phyloP scores from a whole-genome alignment of 2,113 vertebrate genomes.

The Myotis lucifugus region DNA sequence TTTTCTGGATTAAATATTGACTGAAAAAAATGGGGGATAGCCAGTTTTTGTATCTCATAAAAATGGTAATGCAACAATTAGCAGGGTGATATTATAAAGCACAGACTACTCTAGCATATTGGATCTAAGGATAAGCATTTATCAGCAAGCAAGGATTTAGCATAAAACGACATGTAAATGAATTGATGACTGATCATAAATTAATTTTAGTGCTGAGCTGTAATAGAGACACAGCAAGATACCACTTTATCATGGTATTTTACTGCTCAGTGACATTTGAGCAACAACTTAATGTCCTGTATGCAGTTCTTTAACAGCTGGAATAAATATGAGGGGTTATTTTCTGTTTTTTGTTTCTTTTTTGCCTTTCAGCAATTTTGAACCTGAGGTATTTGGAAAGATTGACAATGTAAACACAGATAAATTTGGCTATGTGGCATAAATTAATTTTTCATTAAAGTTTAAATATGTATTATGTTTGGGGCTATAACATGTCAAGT shows the following conservation, averaged over 20 bases:
- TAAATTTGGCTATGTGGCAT: conserved; percentile 84
- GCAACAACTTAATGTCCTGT: conserved; percentile 86
- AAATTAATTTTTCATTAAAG: conserved; percentile 87
- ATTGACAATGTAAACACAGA: conserved; percentile 81
- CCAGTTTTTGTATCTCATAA: conserved; percentile 90
- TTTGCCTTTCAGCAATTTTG: conserved; percentile 82
- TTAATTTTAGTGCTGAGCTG: conserved; percentile 94
- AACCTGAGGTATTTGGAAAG: conserved; percentile 74
- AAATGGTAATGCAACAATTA: conserved; percentile 91
- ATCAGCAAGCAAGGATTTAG: conserved; percentile 92
- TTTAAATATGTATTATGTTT: conserved; percentile 80
- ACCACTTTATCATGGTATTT: conserved; percentile 88
- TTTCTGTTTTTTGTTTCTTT: conserved; percentile 62
- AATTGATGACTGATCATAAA: conserved; percentile 94
- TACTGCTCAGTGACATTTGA: conserved; percentile 87
- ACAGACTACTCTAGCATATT: conserved; percentile 88
- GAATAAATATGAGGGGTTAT: conserved; percentile 82
- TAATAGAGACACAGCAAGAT: conserved; percentile 88
- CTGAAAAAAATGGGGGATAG: conserved; percentile 78
- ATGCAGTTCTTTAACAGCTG: conserved; percentile 82
- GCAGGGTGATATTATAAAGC: conserved; percentile 88
- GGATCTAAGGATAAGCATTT: conserved; percentile 88
- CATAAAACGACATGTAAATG: conserved; percentile 96
- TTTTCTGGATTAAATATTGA: conserved; percentile 80
- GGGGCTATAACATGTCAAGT: conserved; percentile 64